Evolutionary conservation across 92 coral and sea anemone species (phyloP).

Genomic region (Epizoanthus scotinus): DNA sequence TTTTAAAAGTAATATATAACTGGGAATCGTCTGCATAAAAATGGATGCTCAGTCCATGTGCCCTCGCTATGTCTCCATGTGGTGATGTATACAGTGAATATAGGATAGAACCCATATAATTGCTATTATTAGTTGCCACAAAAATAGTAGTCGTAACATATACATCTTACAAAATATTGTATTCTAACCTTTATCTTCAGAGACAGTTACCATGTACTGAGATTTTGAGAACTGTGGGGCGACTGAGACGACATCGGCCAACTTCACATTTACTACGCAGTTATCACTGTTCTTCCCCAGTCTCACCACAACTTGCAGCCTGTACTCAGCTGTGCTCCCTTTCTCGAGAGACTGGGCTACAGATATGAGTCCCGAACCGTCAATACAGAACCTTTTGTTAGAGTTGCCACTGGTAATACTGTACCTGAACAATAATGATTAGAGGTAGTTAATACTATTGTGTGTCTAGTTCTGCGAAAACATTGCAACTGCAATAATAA

Average conservation of each 20-base stretch:
- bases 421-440: slow-evolving; percentile 53
- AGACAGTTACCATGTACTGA: slow-evolving; percentile 50
- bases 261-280: slow-evolving; percentile 61
- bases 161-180: neutral
- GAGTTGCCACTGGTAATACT: slow-evolving; percentile 64
- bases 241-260: slow-evolving; percentile 52
- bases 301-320: slow-evolving; percentile 68
- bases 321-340: slow-evolving; percentile 65
- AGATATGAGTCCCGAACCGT: slow-evolving; percentile 62
- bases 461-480: no score
- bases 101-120: no score
- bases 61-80: no score
- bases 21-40: no score
- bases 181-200: slow-evolving; percentile 73
- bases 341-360: slow-evolving; percentile 69
- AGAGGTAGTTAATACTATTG: no score
- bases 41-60: no score
- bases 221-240: slow-evolving; percentile 61
- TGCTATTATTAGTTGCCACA: no score
- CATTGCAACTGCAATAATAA: no score
- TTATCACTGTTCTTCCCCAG: slow-evolving; percentile 53
- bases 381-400: slow-evolving; percentile 70
- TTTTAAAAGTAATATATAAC: no score
- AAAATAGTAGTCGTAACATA: no score
- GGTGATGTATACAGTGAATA: no score